Evolutionary conservation across 2,113 vertebrate species (phyloP), one percentile per base, ranked within the genome.

Genomic region (Nestor notabilis): DNA sequence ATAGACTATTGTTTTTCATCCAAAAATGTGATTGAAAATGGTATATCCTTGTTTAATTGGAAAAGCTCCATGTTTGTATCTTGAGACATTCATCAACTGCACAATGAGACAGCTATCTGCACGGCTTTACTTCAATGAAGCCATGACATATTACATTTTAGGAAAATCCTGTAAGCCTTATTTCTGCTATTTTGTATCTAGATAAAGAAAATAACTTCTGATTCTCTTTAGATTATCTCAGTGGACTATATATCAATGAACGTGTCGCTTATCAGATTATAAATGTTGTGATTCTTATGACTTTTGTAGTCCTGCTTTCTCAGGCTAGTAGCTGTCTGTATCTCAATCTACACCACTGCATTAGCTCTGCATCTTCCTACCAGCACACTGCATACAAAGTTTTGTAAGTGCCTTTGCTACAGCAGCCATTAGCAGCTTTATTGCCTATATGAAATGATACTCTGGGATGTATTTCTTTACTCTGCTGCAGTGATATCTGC

Each of bases 391-490:
- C 47, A 66, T 72, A 46, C 53, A 70, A 93, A 95, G 58, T 87
- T 87, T 80, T 76, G 5, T 69, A 79, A 85, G 63, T 72, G 58
- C 49, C 75, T 94, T 69, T 88, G 61, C 83, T 61, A 61, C 37
- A 83, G 44, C 93, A 87, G 66, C 56, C 78, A 76, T 96, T 83
- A 94, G 47, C 81, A 87, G 58, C 74, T 96, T 92, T 92, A 97
- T 55, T 95, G 49, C 63, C 74, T 72, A 4, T 49, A 74, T 39
- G 77, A 94, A 95, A 65, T 0, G 2, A 82, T 43, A 74, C 55
- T 82, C n/a, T 82, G 69, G 69, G 58, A 92, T 94, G 63, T 87
- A 61, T 80, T 96, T 89, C 74, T 82, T 86, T 56, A 70, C 39
- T 31, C 37, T 79, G 52, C 68, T 66, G 85, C 60, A 60, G 53